Percentiles rank a stretch among this genome's conserved stretches.
Evolutionary conservation across 2,113 vertebrate genomes (phyloP).

Genomic region (Pedetes capensis): DNA sequence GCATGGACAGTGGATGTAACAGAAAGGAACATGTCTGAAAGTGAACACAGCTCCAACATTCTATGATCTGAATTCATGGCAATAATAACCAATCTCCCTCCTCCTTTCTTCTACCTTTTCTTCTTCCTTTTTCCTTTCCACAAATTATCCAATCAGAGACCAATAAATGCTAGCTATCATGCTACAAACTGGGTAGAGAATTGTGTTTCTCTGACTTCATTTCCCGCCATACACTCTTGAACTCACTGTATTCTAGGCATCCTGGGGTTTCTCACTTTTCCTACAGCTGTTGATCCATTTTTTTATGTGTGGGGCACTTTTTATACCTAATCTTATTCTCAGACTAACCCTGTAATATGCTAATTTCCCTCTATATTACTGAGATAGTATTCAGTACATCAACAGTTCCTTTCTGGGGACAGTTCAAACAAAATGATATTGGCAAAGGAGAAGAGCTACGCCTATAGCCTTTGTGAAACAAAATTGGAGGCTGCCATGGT

Average conservation of each 20-base stretch:
- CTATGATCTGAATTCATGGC: neutral
- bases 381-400: neutral
- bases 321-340: neutral
- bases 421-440: neutral
- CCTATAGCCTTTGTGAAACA: neutral
- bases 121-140: neutral
- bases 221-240: neutral
- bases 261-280: neutral
- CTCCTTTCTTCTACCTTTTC: neutral
- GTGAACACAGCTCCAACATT: neutral
- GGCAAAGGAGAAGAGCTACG: neutral
- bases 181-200: neutral
- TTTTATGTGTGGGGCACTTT: neutral
- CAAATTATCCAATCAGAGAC: no score
- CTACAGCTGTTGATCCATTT: neutral
- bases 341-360: neutral
- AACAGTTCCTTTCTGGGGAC: neutral
- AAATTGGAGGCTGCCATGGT: neutral
- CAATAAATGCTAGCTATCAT: rapidly evolving
- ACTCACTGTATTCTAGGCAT: neutral
- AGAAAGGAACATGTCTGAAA: neutral
- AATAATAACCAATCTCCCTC: rapidly evolving
- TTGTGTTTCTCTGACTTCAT: neutral
- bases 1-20: neutral
- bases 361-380: neutral